Percentiles rank a stretch among this genome's conserved stretches.
These are phyloP conservation scores for Lota lota DNA, from an alignment of 2,113 vertebrate species.

Conservation along the genomic window DNA sequence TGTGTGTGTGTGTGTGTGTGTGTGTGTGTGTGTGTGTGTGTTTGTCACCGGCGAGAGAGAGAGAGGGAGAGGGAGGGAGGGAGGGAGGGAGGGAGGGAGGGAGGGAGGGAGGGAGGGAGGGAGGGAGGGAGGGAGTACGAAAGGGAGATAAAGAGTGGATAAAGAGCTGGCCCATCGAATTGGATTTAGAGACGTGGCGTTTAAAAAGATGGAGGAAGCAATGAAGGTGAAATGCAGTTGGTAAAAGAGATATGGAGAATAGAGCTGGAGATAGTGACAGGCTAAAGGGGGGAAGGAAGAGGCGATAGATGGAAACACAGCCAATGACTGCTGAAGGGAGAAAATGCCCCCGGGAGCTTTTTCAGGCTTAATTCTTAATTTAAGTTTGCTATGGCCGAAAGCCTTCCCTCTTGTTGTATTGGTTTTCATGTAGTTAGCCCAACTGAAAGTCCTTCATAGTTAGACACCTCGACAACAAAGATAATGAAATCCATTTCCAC, in stretches of 20 bases:
- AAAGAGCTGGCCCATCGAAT: slow-evolving; percentile 26
- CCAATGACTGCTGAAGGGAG: slow-evolving; percentile 34
- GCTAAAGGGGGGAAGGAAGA: not conserved
- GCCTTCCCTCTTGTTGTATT: slow-evolving; percentile 36
- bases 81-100: too few species aligned
- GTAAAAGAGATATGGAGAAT: slow-evolving; percentile 32
- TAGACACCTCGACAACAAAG: too few species aligned
- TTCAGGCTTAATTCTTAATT: slow-evolving; percentile 31
- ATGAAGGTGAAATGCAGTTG: slow-evolving; percentile 40
- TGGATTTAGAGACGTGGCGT: slow-evolving; percentile 26
- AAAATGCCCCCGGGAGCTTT: slow-evolving; percentile 37
- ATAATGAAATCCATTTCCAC: not conserved
- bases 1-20: not conserved
- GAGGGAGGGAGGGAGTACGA: slow-evolving; percentile 17
- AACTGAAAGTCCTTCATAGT: too few species aligned
- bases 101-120: not conserved
- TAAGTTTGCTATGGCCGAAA: slow-evolving; percentile 22
- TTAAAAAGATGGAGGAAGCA: slow-evolving; percentile 39
- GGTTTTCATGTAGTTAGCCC: too few species aligned
- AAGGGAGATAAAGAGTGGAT: slow-evolving; percentile 41
- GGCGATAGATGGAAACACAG: slow-evolving; percentile 45
- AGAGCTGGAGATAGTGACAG: slow-evolving; percentile 30
- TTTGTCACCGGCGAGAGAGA: not conserved
- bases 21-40: too few species aligned
- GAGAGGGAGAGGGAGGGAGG: not conserved